A percentile compares a stretch with the other conserved stretches of the same genome.
Conservation (phyloP, 2,797 vertebrate species). For the Borostomias antarcticus region DNA sequence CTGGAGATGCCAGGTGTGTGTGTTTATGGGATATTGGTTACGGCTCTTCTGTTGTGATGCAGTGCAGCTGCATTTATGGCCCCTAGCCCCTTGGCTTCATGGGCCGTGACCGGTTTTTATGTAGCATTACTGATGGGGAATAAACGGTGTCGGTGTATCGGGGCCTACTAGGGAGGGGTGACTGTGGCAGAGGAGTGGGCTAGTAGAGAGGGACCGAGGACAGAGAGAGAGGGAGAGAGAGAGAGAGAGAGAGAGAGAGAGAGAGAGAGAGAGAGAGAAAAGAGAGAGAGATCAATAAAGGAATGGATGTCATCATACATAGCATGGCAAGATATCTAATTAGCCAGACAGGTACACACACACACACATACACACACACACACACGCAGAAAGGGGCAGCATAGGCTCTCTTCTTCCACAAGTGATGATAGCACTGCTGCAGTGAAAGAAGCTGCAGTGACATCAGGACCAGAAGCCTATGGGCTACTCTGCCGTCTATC, state of each 20-base stretch:
- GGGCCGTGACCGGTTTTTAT: neutral
- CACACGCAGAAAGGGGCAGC: no score
- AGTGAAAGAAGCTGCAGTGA: neutral
- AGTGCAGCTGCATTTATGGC: constrained; percentile 6
- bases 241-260: neutral
- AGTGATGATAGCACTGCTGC: neutral
- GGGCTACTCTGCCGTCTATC: neutral
- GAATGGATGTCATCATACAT: neutral
- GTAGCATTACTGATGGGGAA: neutral
- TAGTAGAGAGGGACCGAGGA: neutral
- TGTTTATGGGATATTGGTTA: neutral
- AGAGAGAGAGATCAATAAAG: neutral
- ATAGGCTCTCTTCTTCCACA: neutral
- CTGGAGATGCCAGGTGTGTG: neutral
- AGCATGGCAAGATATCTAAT: no score
- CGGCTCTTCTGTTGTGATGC: constrained; percentile 18
- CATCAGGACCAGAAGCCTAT: neutral
- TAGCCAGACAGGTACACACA: no score
- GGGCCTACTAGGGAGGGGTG: neutral
- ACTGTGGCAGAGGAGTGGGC: neutral
- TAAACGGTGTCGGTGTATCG: neutral
- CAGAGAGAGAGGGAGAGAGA: neutral
- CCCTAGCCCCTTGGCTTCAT: neutral
- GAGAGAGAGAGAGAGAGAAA: neutral
- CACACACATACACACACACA: no score